Evolutionary conservation across 2,797 vertebrate genomes (phyloP).

Genomic region (Sebastolobus alascanus): DNA sequence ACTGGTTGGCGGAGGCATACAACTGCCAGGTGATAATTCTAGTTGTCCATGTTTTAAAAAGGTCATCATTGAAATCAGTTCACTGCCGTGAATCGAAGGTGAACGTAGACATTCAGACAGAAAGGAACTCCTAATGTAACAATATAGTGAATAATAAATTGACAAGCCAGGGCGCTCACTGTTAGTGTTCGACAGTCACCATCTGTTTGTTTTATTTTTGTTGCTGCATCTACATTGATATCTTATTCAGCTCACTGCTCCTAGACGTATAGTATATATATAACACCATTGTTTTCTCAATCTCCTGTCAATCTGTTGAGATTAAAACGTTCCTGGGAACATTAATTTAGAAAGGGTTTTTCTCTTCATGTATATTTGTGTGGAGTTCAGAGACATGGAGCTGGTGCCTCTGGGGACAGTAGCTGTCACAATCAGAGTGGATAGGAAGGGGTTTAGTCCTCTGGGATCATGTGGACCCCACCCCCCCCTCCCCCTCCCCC

Average conservation of each 20-base stretch:
- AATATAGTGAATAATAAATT: neutral
- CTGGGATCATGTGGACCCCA: constrained; percentile 19
- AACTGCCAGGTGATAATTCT: no score
- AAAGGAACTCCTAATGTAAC: neutral
- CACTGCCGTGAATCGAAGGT: neutral
- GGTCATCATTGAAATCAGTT: neutral
- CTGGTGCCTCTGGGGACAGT: constrained; percentile 38
- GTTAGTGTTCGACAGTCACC: neutral
- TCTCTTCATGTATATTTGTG: constrained; percentile 21
- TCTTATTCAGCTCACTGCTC: neutral
- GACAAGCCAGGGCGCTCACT: neutral
- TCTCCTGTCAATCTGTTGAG: constrained; percentile 1
- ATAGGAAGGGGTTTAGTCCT: constrained; percentile 28
- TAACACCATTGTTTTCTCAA: neutral
- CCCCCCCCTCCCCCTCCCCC: neutral
- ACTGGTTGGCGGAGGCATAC: no score
- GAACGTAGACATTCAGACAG: neutral
- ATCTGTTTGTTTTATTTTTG: neutral
- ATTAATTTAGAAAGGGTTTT: constrained; percentile 3
- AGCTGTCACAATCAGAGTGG: constrained; percentile 29
- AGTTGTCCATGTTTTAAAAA: neutral
- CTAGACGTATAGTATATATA: neutral
- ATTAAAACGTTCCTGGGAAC: constrained; percentile 3
- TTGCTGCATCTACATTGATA: neutral
- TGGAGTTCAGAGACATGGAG: constrained; percentile 33